Base-by-base conservation (phyloP, 2,113 vertebrate species). In the Crotalus horridus region DNA sequence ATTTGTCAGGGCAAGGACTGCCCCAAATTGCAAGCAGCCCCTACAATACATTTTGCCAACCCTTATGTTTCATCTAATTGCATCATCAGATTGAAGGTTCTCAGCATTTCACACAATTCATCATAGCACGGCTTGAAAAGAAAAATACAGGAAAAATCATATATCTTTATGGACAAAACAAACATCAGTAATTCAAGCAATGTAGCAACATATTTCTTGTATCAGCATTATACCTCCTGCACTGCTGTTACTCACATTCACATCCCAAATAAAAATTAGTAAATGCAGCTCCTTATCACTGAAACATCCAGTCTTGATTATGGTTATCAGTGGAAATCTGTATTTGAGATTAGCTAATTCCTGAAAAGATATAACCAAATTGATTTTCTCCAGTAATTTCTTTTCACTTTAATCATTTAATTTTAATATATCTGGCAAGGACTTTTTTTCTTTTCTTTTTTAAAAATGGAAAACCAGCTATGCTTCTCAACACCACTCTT, bases 391-490 rank as follows among this genome's bases (percentile, higher is more conserved):
- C 46, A 26, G 29, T 59, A 6, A 53, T 74, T 90, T 85, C 59
- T 13, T 86, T 89, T 92, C 39, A 26, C 48, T 53, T 90, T 59
- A 89, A 92, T 89, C 85, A 92, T 85, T 92, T 93, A 51, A 61
- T 90, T 43, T 86, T n/a, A 86, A 64, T 13, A 81, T 59, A 11
- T 61, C 54, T 86, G 53, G 39, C 26, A 23, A 61, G 59, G 74
- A 53, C 8, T 13, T 33, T 58, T 74, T 81, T 39, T 7, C 69
- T 74, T 21, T 2, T 6, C 33, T 33, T 81, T 81, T 43, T 43
- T 81, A 81, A 81, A 51, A 48, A 15, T 56, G 10, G 55, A 56
- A 55, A 85, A 61, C 46, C 88, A 90, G 43, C 69, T 93, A 55
- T 86, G 88, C 39, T 90, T 59, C 43, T 81, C 39, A 29, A 20